These are phyloP conservation scores for Ochotona princeps DNA, from an alignment of 2,113 vertebrate species.

Conservation along the genomic window DNA sequence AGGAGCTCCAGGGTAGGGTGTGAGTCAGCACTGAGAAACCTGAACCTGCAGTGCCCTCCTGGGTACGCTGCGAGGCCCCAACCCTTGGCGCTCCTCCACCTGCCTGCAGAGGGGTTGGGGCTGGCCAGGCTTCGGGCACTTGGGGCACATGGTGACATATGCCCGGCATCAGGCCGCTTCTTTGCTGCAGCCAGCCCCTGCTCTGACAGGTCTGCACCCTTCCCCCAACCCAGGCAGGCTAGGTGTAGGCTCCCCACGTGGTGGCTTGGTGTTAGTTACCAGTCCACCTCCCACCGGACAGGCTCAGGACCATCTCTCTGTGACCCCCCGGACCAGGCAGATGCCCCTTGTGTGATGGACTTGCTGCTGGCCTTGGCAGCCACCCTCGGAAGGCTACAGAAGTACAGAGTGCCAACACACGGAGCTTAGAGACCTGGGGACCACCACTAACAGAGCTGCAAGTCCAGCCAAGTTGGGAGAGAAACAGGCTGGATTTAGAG, in stretches of 20 bases:
- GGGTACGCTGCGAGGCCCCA: not conserved
- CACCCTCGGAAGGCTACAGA: too few relatives aligned
- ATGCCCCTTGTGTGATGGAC: not conserved
- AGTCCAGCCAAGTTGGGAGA: not conserved
- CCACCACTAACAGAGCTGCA: not conserved
- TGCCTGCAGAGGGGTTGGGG: not conserved
- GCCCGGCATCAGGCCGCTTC: not conserved
- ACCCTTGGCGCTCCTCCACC: not conserved
- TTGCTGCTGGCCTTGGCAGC: not conserved
- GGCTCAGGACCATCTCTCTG: not conserved
- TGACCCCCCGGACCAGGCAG: not conserved
- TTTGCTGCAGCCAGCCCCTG: not conserved
- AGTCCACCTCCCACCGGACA: not conserved
- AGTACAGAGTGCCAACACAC: too few relatives aligned
- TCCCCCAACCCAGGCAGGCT: not conserved
- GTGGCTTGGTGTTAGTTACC: not conserved
- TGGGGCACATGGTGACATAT: not conserved
- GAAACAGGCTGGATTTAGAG: not conserved
- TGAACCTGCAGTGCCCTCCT: conserved; percentile 1
- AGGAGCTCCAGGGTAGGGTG: not conserved
- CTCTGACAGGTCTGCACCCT: too few relatives aligned
- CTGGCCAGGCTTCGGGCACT: not conserved
- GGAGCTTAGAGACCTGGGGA: not conserved
- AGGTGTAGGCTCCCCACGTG: not conserved
- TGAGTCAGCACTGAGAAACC: conserved; percentile 50